Evolutionary conservation across 1,140 invertebrate species (phyloP).

Genomic region (Platyscapa corneri): DNA sequence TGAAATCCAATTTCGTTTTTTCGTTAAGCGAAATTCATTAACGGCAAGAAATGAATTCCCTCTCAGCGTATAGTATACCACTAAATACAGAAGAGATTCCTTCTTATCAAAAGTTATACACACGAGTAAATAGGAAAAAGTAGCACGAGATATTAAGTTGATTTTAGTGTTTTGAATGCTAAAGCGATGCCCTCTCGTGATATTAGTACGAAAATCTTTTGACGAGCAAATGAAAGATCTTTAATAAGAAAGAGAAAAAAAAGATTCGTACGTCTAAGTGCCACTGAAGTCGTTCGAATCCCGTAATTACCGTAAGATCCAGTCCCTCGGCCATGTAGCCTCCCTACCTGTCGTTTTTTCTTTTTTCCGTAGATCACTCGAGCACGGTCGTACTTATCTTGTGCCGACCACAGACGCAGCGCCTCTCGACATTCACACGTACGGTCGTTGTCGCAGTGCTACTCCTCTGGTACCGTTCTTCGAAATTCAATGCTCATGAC

Average conservation of each 20-base stretch:
- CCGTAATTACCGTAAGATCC: background rate
- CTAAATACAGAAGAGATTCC: no score
- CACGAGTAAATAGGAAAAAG: background rate
- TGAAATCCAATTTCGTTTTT: no score
- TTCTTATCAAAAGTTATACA: no score
- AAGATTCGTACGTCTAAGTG: background rate
- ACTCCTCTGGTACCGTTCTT: conserved; percentile 4
- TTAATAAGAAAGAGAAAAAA: background rate
- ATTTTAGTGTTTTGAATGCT: background rate
- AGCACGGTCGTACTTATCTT: background rate
- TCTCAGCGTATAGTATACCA: no score
- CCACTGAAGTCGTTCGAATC: background rate
- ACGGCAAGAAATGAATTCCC: no score
- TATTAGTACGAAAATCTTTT: background rate
- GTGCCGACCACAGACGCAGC: background rate
- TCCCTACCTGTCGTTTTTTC: background rate
- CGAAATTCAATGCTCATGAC: conserved; percentile 34
- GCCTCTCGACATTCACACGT: no score
- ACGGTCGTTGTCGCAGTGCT: background rate
- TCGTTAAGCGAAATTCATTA: no score
- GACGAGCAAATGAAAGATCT: background rate
- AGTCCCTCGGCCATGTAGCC: background rate
- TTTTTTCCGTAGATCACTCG: background rate
- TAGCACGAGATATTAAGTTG: background rate
- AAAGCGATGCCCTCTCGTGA: background rate